phyloP scores from a whole-genome alignment of 1,140 invertebrate genomes.

The Drosophila mauritiana region DNA sequence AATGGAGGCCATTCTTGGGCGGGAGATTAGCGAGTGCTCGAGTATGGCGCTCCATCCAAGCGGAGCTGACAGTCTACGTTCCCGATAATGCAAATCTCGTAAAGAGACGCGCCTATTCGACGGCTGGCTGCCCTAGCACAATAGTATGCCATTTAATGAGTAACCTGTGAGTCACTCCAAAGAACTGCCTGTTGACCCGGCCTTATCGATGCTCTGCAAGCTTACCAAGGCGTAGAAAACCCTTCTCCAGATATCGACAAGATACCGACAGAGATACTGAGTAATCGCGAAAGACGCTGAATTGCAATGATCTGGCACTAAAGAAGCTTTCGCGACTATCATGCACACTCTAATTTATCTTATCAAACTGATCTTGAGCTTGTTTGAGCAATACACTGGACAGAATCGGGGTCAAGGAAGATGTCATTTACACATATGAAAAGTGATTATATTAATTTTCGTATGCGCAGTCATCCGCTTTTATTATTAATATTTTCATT shows the following conservation, averaged over 20 bases:
- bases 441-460: background rate
- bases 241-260: conserved; percentile 1
- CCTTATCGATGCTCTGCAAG: conserved; percentile 16
- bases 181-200: conserved; percentile 43
- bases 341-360: conserved; percentile 61
- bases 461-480: background rate
- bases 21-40: conserved; percentile 43
- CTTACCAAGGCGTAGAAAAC: background rate
- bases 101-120: conserved; percentile 50
- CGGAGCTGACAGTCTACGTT: conserved; percentile 9
- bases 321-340: conserved; percentile 41
- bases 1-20: conserved; percentile 71
- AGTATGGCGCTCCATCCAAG: conserved; percentile 24
- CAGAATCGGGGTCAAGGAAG: conserved; percentile 12
- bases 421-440: too few species aligned
- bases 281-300: conserved; percentile 49
- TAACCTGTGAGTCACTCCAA: conserved; percentile 31
- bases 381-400: conserved; percentile 45
- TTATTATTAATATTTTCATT: too few species aligned
- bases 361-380: conserved; percentile 78
- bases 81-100: conserved; percentile 66
- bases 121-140: conserved; percentile 59
- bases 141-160: conserved; percentile 48
- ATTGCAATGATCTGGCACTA: conserved; percentile 68
- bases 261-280: background rate